These are phyloP conservation scores for Lepilemur ruficaudatus DNA, from an alignment of 2,797 vertebrate species.

Conservation along the genomic window DNA sequence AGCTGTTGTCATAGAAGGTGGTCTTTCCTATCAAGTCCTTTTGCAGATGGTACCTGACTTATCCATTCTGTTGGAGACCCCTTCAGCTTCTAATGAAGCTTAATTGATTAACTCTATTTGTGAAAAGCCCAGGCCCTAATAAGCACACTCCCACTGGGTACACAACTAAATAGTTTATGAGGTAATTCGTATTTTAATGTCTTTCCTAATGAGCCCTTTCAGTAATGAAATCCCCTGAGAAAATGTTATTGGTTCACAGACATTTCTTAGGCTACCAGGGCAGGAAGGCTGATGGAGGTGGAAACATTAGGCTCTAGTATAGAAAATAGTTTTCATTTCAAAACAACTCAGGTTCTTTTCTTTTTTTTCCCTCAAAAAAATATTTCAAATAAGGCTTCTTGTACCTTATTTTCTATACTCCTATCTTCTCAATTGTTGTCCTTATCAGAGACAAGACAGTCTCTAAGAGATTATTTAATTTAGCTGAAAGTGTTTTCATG, in stretches of 20 bases:
- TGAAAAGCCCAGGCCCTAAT: slow-evolving; percentile 90
- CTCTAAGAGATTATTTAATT: slow-evolving; percentile 64
- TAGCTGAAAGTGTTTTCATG: background rate
- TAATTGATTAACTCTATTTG: slow-evolving; percentile 97
- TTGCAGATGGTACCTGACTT: slow-evolving; percentile 80
- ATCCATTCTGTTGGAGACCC: slow-evolving; percentile 83
- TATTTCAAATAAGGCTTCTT: background rate
- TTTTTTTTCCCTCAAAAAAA: background rate
- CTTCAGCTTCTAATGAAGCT: slow-evolving; percentile 92
- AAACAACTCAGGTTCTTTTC: slow-evolving; percentile 58
- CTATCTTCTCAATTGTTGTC: background rate
- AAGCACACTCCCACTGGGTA: slow-evolving; percentile 93
- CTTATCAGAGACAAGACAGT: slow-evolving; percentile 28
- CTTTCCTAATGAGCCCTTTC: slow-evolving; percentile 92
- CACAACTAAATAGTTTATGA: slow-evolving; percentile 99
- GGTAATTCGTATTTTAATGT: slow-evolving; percentile 95
- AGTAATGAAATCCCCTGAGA: slow-evolving; percentile 88
- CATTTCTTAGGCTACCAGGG: slow-evolving; percentile 83
- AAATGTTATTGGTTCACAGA: slow-evolving; percentile 85
- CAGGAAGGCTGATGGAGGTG: slow-evolving; percentile 79
- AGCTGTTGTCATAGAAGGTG: slow-evolving; percentile 76
- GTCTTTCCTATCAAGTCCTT: slow-evolving; percentile 77
- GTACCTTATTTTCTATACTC: background rate
- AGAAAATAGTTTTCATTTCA: slow-evolving; percentile 77
- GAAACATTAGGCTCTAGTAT: slow-evolving; percentile 76